phyloP scores from a whole-genome alignment of 2,888 invertebrate genomes.

The Bombyx huttoni region DNA sequence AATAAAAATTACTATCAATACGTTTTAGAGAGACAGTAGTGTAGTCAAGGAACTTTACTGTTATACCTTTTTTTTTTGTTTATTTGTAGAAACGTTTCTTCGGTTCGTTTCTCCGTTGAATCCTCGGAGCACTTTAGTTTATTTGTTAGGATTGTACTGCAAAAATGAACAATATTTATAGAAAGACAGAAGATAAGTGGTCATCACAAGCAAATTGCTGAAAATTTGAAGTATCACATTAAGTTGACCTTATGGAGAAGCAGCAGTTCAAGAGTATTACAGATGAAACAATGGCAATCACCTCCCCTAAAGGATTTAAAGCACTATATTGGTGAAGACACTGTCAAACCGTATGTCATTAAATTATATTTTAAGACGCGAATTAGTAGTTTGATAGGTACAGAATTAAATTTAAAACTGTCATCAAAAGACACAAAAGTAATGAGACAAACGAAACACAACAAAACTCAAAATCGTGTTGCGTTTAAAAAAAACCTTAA shows the following conservation, averaged over 20 bases:
- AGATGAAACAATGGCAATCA: too few relatives aligned
- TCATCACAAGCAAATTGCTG: too few relatives aligned
- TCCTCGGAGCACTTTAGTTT: not conserved
- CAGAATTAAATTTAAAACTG: not conserved
- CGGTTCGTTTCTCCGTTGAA: not conserved
- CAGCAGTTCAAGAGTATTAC: too few relatives aligned
- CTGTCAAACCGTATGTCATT: too few relatives aligned
- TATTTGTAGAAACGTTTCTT: not conserved
- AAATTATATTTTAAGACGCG: not conserved
- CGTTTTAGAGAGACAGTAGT: not conserved
- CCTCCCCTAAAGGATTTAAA: too few relatives aligned
- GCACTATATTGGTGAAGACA: too few relatives aligned
- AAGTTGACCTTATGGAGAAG: too few relatives aligned
- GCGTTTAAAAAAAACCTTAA: conserved; percentile 48
- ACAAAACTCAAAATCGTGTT: conserved; percentile 49
- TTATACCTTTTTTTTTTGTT: not conserved
- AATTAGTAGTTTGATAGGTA: not conserved
- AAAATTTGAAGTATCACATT: too few relatives aligned
- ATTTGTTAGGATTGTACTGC: too few relatives aligned
- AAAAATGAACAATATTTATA: too few relatives aligned
- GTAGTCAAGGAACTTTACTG: not conserved
- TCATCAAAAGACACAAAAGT: conserved; percentile 15
- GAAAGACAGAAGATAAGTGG: too few relatives aligned
- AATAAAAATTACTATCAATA: conserved; percentile 23
- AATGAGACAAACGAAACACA: conserved; percentile 30